Evolutionary conservation across 2,888 invertebrate genomes (phyloP).

Genomic region (Orchesellides sinensis): DNA sequence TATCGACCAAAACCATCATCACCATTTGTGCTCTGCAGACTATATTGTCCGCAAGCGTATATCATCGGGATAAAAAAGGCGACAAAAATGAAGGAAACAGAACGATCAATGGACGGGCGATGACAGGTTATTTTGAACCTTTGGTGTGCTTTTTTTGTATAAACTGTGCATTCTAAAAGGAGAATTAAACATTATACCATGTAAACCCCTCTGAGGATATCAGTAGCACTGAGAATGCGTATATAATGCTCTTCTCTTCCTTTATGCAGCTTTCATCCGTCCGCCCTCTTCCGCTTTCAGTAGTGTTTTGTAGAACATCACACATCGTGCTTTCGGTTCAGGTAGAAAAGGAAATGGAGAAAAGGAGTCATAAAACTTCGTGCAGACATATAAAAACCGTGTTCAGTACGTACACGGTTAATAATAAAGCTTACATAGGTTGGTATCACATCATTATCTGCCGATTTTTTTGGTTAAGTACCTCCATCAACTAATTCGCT

Average conservation of each 20-base stretch:
- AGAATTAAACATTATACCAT: not conserved
- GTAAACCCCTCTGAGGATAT: not conserved
- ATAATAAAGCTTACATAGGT: too few relatives aligned
- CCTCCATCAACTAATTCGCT: slow-evolving; percentile 66
- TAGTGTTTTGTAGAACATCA: slow-evolving; percentile 20
- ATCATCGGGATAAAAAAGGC: not conserved
- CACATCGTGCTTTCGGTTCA: too few relatives aligned
- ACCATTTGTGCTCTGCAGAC: slow-evolving; percentile 1
- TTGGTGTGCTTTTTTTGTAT: slow-evolving; percentile 16
- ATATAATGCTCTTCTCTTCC: not conserved
- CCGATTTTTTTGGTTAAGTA: slow-evolving; percentile 58
- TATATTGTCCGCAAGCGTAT: not conserved
- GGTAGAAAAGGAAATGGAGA: slow-evolving; percentile 19
- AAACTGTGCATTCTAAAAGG: slow-evolving; percentile 1
- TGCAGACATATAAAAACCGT: not conserved
- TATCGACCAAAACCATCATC: slow-evolving; percentile 15
- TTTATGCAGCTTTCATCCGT: slow-evolving; percentile 30
- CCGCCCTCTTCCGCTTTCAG: slow-evolving; percentile 55
- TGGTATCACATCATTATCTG: slow-evolving; percentile 56
- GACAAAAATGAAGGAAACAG: slow-evolving; percentile 6
- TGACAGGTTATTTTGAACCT: slow-evolving; percentile 38
- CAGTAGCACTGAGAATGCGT: not conserved
- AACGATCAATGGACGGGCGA: not conserved
- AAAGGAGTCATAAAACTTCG: slow-evolving; percentile 26
- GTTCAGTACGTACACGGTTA: too few relatives aligned